Conservation (phyloP, 2,888 invertebrate species). For the Dolichopus griseipennis region DNA sequence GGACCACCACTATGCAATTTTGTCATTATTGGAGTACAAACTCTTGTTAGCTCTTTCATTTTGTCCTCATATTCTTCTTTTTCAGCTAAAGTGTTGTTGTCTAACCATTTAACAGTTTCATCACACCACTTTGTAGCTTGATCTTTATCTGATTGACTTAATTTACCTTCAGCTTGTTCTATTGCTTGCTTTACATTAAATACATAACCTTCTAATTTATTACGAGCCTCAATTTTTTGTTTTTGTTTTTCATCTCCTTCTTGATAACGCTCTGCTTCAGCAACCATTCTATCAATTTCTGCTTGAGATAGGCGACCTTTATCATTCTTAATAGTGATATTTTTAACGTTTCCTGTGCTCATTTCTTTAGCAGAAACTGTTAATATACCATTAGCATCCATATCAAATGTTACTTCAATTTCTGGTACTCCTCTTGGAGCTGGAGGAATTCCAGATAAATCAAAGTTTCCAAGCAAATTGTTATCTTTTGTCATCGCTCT, state of each 20-base stretch:
- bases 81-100: conserved; percentile 65
- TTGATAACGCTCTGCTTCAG: conserved; percentile 61
- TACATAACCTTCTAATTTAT: conserved; percentile 60
- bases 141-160: conserved; percentile 60
- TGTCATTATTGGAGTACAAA: conserved; percentile 48
- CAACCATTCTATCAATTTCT: conserved; percentile 68
- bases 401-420: conserved; percentile 69
- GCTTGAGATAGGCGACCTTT: conserved; percentile 67
- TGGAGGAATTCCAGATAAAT: conserved; percentile 88
- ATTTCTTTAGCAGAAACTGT: conserved; percentile 70
- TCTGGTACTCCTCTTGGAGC: conserved; percentile 77
- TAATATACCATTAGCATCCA: conserved; percentile 89
- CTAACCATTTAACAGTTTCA: conserved; percentile 61
- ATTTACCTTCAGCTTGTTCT: conserved; percentile 53
- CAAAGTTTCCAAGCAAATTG: conserved; percentile 90
- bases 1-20: conserved; percentile 37
- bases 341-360: conserved; percentile 56
- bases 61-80: conserved; percentile 62
- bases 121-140: conserved; percentile 55
- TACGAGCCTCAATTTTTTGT: conserved; percentile 59
- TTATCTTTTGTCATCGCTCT: conserved; percentile 88
- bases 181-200: conserved; percentile 63
- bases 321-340: conserved; percentile 73
- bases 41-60: conserved; percentile 34
- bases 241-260: conserved; percentile 64